Conservation (phyloP, 1,140 invertebrate genomes). For the Formica exsecta region DNA sequence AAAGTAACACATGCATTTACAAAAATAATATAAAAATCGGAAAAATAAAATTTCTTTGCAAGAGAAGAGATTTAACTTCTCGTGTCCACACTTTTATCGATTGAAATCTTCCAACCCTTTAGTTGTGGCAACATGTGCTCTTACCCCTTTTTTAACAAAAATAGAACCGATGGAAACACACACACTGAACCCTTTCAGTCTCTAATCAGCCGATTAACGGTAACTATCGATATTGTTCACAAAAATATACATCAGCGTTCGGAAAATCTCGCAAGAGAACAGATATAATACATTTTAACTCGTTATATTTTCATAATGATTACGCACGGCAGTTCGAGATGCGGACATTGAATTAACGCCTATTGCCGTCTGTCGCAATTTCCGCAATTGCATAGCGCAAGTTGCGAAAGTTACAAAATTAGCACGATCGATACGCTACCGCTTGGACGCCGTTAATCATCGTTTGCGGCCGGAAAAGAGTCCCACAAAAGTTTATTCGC, state of each 20-base stretch:
- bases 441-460: slow-evolving; percentile 36
- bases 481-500: slow-evolving; percentile 44
- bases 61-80: neutral
- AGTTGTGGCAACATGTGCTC: neutral
- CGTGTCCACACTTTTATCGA: slow-evolving; percentile 27
- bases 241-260: slow-evolving; percentile 27
- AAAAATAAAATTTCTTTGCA: neutral
- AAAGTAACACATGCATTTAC: neutral
- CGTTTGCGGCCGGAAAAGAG: slow-evolving; percentile 48
- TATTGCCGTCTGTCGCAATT: slow-evolving; percentile 30
- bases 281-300: neutral
- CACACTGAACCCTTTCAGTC: slow-evolving; percentile 29
- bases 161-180: slow-evolving; percentile 47
- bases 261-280: slow-evolving; percentile 13
- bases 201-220: slow-evolving; percentile 47
- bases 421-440: slow-evolving; percentile 50
- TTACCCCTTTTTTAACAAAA: slow-evolving; percentile 31
- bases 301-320: slow-evolving; percentile 23
- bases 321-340: neutral
- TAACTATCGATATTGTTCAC: slow-evolving; percentile 21
- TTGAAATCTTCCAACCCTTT: slow-evolving; percentile 7
- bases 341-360: slow-evolving; percentile 40
- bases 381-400: slow-evolving; percentile 54
- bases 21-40: neutral
- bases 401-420: slow-evolving; percentile 59